A percentile compares a stretch with the other conserved stretches of the same genome.
These are phyloP conservation scores for Belgica antarctica DNA, from an alignment of 2,888 invertebrate genomes.

Conservation along the genomic window DNA sequence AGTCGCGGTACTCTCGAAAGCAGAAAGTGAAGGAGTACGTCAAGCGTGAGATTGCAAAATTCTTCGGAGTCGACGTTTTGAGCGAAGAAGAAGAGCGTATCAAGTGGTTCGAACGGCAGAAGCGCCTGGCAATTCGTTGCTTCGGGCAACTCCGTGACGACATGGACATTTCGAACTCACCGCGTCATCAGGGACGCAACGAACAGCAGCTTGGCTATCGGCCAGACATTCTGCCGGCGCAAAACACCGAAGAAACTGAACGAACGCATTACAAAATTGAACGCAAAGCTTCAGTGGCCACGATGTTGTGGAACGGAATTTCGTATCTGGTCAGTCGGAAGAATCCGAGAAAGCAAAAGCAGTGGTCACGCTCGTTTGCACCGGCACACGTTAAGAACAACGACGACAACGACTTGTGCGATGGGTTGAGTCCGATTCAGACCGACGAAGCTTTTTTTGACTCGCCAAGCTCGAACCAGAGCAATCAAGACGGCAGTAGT, in stretches of 20 bases:
- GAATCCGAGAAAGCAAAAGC: conserved; percentile 60
- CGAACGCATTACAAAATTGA: conserved; percentile 73
- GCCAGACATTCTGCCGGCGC: conserved; percentile 53
- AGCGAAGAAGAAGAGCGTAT: conserved; percentile 51
- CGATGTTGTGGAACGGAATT: conserved; percentile 52
- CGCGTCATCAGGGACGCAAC: conserved; percentile 46
- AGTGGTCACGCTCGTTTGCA: conserved; percentile 72
- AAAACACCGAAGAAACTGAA: conserved; percentile 54
- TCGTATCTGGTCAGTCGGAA: conserved; percentile 57
- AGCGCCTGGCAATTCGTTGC: conserved; percentile 52
- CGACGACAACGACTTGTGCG: conserved; percentile 54
- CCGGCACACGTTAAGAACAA: conserved; percentile 56
- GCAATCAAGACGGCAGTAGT: conserved; percentile 18
- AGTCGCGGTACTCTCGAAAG: conserved; percentile 42
- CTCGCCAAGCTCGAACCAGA: conserved; percentile 47
- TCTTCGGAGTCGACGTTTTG: conserved; percentile 53
- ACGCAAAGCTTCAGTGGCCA: conserved; percentile 52
- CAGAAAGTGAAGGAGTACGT: conserved; percentile 50
- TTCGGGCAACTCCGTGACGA: conserved; percentile 49
- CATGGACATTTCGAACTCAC: conserved; percentile 45
- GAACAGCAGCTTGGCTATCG: conserved; percentile 48
- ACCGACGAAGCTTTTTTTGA: conserved; percentile 63
- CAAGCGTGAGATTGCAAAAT: conserved; percentile 51
- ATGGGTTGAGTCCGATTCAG: conserved; percentile 52
- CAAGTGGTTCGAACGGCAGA: conserved; percentile 53